Base-by-base conservation (phyloP, 1,140 invertebrate species). In the Idris sp. region DNA sequence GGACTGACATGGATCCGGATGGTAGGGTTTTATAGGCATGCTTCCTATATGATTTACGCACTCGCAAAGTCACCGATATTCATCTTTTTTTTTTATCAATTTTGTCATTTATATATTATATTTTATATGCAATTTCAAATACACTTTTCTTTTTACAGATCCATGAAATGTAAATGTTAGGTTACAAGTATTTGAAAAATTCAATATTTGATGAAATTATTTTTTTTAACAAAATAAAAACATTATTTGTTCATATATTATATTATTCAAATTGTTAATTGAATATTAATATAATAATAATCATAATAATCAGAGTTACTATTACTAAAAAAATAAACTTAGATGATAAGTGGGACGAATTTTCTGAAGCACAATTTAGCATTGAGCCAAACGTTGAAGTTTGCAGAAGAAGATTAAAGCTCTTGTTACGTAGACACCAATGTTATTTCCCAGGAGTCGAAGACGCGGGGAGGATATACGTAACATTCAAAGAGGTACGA, bases 361-460 rank as follows among this genome's bases (percentile, higher is more conserved):
- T 74, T 65, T 48, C 40, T 68, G 49, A 54, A 74, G 54, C 13
- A 25, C 40, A 49, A 41, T 56, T 49, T 10, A 4, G 25, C 58
- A 48, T 58, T 43, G 28, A 69, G 53, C 41, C 10, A 28, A 58
- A 68, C 56, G 36, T 11, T 64, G 33, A 69, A 65, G 48, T 65
- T 48, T 54, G 61, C 13, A 67, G 65, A 72, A 67, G 65, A 72
- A 76, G 74, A 76, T 76, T 76, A 76, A 76, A 68, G 68, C 62
- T 68, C 28, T 64, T 74, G 68, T 73, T 72, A 58, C 44, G 68
- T 43, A 68, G 61, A 65, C 74, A 72, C 54, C 61, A 49, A 62
- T 74, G 76, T 74, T 75, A 77, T 78, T 78, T 78, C 67, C 65
- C 76, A 67, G 18, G 76, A 72, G 76, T 61, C 49, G 56, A 62